Evolutionary conservation across 2,113 vertebrate species (phyloP).

Genomic region (Notiomystis cincta): DNA sequence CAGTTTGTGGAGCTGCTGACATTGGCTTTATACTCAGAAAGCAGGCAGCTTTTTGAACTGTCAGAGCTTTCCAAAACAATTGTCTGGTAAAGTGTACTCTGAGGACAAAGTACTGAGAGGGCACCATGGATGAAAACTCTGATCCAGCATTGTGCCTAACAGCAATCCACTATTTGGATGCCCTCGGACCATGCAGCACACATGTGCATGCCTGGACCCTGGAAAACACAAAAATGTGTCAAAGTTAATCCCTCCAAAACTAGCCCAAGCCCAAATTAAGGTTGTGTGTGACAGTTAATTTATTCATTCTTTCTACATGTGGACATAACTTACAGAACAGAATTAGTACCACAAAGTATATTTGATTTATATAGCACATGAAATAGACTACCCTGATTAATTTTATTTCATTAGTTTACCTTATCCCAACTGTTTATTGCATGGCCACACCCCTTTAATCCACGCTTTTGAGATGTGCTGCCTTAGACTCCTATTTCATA

Average conservation of each 20-base stretch:
- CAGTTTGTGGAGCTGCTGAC: neutral
- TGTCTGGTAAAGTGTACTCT: neutral
- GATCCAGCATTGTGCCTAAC: neutral
- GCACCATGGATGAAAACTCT: neutral
- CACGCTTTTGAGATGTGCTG: neutral
- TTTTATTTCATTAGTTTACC: neutral
- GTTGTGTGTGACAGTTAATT: neutral
- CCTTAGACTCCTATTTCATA: neutral
- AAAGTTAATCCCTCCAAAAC: neutral
- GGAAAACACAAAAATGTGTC: neutral
- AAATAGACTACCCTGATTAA: neutral
- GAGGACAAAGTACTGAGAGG: neutral
- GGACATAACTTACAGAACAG: neutral
- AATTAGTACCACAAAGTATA: neutral
- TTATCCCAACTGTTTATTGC: neutral
- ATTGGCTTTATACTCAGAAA: neutral
- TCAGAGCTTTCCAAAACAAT: neutral
- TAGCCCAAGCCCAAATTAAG: neutral
- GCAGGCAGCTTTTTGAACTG: neutral
- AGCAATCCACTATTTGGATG: fast-evolving
- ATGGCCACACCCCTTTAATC: neutral
- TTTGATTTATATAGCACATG: neutral
- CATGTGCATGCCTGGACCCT: neutral
- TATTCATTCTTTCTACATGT: neutral
- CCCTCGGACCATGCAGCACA: neutral